Evolutionary conservation across 2,888 invertebrate genomes (phyloP), one percentile per base, ranked within the genome.

Genomic region (Platerodrilus igneus): DNA sequence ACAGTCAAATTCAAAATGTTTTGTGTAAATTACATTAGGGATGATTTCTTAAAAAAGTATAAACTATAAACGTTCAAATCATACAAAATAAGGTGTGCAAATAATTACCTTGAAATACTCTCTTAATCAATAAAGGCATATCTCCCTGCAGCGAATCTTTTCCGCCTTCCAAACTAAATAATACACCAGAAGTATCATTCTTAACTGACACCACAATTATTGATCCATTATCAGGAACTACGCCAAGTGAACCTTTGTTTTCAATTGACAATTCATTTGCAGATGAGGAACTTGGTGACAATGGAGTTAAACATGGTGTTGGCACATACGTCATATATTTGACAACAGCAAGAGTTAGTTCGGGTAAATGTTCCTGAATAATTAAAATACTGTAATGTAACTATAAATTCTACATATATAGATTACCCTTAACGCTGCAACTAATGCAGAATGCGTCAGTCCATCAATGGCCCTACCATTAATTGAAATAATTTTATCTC

Each of bases 161-260:
- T 30, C 95, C 95, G 34, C 95, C 95, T 59, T 94, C 93, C 48
- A 95, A 79, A 56, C 93, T 92, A 68, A 95, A 93, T 32, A 95
- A 95, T 38, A 95, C 77, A 3, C 94, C 94, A 48, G 89, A 85
- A 45, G 88, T 90, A 58, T 86, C 87, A 65, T 83, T 85, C 25
- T 77, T 67, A 11, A 81, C 67, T n/a, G 73, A 68, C 26, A 78
- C 66, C 6, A 54, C 47, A 31, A 47, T 20, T 23, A 11, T 27
- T 28, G 30, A 26, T 4, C 13, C 15, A 15, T 15, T 25, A 3
- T 7, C 14, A 4, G 18, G 4, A 19, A 5, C 16, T 14, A 28
- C 31, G 18, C 10, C 3, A 17, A 18, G 9, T 6, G n/a, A 7
- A 23, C 23, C 6, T 4, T 23, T 8, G 4, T 8, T 8, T 23